Percentiles rank a stretch among this genome's conserved stretches.
Conservation (phyloP, 2,113 vertebrate species). For the Coregonus clupeaformis region DNA sequence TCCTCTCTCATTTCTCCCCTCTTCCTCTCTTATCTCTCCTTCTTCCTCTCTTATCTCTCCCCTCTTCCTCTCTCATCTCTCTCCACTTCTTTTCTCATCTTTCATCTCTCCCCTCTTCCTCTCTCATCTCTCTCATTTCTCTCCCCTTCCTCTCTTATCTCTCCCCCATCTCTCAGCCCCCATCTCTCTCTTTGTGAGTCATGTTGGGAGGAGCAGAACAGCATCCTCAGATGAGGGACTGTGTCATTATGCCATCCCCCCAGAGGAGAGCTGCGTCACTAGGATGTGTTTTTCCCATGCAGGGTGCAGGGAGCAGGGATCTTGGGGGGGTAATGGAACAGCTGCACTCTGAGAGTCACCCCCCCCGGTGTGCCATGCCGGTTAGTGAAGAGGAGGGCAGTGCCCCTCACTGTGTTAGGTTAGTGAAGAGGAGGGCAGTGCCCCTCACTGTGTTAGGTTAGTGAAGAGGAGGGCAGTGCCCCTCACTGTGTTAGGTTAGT, state of each 20-base stretch:
- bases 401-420: neutral
- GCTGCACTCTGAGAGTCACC: conserved; percentile 27
- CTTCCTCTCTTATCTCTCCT: too few relatives aligned
- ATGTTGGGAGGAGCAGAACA: neutral
- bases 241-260: conserved; percentile 26
- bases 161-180: neutral
- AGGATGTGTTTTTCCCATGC: conserved; percentile 19
- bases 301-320: too few relatives aligned
- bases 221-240: neutral
- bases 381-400: conserved; percentile 20
- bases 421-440: conserved; percentile 18
- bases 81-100: neutral
- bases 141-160: too few relatives aligned
- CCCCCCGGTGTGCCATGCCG: too few relatives aligned
- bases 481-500: conserved; percentile 36
- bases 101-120: too few relatives aligned
- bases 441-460: conserved; percentile 4
- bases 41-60: too few relatives aligned
- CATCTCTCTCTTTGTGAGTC: conserved; percentile 1
- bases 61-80: neutral
- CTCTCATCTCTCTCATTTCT: neutral
- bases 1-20: too few relatives aligned
- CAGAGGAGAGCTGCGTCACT: neutral
- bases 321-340: conserved; percentile 12
- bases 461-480: too few relatives aligned